Percentiles rank a stretch among this genome's conserved stretches.
Evolutionary conservation across 2,797 vertebrate species (phyloP).

Genomic region (Loris lydekkerianus): DNA sequence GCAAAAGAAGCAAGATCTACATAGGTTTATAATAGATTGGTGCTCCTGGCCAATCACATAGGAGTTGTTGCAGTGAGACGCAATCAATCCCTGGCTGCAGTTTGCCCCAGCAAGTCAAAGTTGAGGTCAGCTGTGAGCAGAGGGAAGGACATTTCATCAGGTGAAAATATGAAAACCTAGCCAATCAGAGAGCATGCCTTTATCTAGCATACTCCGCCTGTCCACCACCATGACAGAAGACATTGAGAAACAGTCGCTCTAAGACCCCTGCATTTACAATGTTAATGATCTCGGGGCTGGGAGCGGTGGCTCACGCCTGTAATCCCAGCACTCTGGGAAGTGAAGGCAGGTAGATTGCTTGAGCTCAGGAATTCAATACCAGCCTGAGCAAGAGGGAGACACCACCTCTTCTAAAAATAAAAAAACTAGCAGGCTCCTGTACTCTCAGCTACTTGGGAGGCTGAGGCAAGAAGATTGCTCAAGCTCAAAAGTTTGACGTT

Average conservation of each 20-base stretch:
- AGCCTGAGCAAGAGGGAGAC: too few relatives aligned
- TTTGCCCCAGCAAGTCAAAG: neutral
- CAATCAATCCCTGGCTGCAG: conserved; percentile 5
- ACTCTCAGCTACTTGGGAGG: too few relatives aligned
- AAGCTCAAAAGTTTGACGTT: too few relatives aligned
- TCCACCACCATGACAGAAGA: neutral
- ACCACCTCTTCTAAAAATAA: too few relatives aligned
- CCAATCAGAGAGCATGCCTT: neutral
- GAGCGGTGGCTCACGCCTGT: too few relatives aligned
- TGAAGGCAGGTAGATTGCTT: too few relatives aligned
- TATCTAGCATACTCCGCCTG: neutral
- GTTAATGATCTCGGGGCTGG: neutral
- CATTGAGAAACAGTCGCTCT: neutral
- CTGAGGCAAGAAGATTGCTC: too few relatives aligned
- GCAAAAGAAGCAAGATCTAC: neutral
- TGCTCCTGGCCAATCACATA: neutral
- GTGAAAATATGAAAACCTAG: neutral
- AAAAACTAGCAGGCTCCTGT: too few relatives aligned
- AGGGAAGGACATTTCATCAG: neutral
- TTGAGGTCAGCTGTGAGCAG: neutral
- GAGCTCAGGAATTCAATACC: too few relatives aligned
- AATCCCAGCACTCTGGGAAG: too few relatives aligned
- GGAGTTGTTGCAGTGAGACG: conserved; percentile 24
- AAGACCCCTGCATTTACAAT: neutral
- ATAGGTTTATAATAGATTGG: neutral